Conservation (phyloP, 2,888 invertebrate genomes). For the Caenorhabditis afra region DNA sequence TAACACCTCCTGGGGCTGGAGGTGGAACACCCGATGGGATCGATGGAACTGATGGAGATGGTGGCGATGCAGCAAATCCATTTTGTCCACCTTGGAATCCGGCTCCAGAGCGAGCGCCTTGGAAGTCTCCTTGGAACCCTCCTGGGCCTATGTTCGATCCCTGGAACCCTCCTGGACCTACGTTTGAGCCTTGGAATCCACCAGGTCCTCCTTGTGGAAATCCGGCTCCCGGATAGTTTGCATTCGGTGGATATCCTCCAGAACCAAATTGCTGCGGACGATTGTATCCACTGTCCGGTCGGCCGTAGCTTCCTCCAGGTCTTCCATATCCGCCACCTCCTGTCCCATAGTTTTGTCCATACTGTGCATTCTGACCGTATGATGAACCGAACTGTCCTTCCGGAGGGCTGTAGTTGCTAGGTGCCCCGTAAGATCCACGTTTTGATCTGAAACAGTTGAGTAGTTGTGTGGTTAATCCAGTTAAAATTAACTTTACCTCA, state of each 20-base stretch:
- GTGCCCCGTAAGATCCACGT: constrained; percentile 57
- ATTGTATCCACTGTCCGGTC: constrained; percentile 33
- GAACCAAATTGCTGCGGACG: constrained; percentile 32
- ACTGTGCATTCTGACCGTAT: constrained; percentile 31
- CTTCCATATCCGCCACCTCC: constrained; percentile 48
- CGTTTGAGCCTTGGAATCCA: constrained; percentile 25
- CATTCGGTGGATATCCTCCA: constrained; percentile 44
- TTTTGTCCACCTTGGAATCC: constrained; percentile 5
- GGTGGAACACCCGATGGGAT: not conserved
- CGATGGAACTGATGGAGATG: constrained; percentile 21
- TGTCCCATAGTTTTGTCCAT: constrained; percentile 5
- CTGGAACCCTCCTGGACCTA: constrained; percentile 2
- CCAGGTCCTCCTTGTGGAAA: constrained; percentile 15
- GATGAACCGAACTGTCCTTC: constrained; percentile 27
- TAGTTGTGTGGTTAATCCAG: not conserved
- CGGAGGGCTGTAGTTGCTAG: constrained; percentile 36
- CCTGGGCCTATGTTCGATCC: constrained; percentile 16
- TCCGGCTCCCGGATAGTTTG: constrained; percentile 21
- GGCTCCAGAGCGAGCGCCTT: constrained; percentile 12
- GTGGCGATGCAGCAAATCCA: constrained; percentile 29
- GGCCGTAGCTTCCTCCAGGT: constrained; percentile 45
- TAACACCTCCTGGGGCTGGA: not conserved
- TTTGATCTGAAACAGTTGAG: constrained; percentile 14
- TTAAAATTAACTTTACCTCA: constrained; percentile 13
- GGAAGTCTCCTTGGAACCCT: constrained; percentile 31